These are phyloP conservation scores for Cepaea nemoralis DNA, from an alignment of 1,140 invertebrate genomes.

Conservation along the genomic window DNA sequence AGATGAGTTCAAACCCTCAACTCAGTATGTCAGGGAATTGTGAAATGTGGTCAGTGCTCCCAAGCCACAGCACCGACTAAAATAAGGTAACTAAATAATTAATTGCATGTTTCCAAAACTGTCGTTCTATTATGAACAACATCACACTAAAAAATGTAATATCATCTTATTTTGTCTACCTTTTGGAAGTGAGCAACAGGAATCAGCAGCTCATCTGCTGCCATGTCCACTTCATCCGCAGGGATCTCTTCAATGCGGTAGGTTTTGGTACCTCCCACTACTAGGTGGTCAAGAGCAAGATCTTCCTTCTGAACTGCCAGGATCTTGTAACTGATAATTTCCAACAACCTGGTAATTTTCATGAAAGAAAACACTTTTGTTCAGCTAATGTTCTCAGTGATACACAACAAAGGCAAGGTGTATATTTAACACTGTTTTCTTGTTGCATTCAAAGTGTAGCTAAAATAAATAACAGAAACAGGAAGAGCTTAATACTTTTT, in stretches of 20 bases:
- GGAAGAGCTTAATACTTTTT: too few relatives aligned
- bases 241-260: slow-evolving; percentile 96
- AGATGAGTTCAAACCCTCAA: too few relatives aligned
- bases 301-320: slow-evolving; percentile 77
- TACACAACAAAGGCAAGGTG: too few relatives aligned
- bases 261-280: slow-evolving; percentile 74
- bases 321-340: slow-evolving; percentile 74
- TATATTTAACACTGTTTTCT: too few relatives aligned
- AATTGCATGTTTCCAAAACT: too few relatives aligned
- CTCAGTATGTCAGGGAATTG: too few relatives aligned
- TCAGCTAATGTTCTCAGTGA: neutral
- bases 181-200: slow-evolving; percentile 98
- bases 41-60: too few relatives aligned
- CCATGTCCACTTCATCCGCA: slow-evolving; percentile 84
- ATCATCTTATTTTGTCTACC: slow-evolving; percentile 61
- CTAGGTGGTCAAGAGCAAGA: slow-evolving; percentile 77
- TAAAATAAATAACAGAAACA: too few relatives aligned
- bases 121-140: neutral
- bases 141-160: slow-evolving; percentile 2
- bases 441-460: too few relatives aligned
- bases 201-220: slow-evolving; percentile 91
- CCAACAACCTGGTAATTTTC: slow-evolving; percentile 73
- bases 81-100: too few relatives aligned
- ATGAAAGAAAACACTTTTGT: neutral
- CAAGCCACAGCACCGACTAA: too few relatives aligned